A percentile compares a stretch with the other conserved stretches of the same genome.
These are phyloP conservation scores for Pollenia labialis DNA, from an alignment of 2,888 invertebrate genomes.

Conservation along the genomic window DNA sequence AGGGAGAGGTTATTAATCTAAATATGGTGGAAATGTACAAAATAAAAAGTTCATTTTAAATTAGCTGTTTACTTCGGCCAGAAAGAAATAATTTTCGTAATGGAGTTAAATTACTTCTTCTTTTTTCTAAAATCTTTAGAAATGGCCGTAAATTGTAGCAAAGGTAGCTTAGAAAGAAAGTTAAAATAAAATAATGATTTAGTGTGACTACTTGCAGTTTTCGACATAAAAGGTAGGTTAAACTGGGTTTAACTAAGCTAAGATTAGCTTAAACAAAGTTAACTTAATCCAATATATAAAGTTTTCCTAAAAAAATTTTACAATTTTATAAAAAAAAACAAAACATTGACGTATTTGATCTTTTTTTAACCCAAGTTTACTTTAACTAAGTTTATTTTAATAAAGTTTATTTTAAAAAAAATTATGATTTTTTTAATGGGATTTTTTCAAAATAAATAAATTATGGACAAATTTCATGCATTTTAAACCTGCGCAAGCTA, in stretches of 20 bases:
- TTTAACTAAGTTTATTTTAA: too few relatives aligned
- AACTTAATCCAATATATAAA: neutral
- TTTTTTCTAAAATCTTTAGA: neutral
- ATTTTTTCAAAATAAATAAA: too few relatives aligned
- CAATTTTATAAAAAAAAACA: too few relatives aligned
- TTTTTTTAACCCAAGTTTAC: too few relatives aligned
- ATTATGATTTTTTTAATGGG: too few relatives aligned
- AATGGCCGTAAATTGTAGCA: neutral
- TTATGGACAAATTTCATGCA: too few relatives aligned
- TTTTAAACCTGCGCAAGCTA: too few relatives aligned
- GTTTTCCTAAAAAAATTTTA: too few relatives aligned
- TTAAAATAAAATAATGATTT: neutral
- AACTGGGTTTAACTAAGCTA: neutral
- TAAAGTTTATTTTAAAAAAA: too few relatives aligned
- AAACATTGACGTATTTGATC: too few relatives aligned
- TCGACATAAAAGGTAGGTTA: neutral
- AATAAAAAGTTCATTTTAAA: constrained; percentile 30
- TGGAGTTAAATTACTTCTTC: constrained; percentile 5
- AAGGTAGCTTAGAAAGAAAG: neutral
- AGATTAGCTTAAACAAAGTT: neutral
- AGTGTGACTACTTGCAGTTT: neutral
- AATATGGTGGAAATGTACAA: constrained; percentile 27
- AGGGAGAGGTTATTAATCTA: constrained; percentile 37
- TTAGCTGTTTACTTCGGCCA: constrained; percentile 16
- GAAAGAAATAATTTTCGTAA: constrained; percentile 24